Percentiles rank a stretch among this genome's conserved stretches.
Evolutionary conservation across 2,797 vertebrate species (phyloP).

Genomic region (Lindbergichthys nudifrons): DNA sequence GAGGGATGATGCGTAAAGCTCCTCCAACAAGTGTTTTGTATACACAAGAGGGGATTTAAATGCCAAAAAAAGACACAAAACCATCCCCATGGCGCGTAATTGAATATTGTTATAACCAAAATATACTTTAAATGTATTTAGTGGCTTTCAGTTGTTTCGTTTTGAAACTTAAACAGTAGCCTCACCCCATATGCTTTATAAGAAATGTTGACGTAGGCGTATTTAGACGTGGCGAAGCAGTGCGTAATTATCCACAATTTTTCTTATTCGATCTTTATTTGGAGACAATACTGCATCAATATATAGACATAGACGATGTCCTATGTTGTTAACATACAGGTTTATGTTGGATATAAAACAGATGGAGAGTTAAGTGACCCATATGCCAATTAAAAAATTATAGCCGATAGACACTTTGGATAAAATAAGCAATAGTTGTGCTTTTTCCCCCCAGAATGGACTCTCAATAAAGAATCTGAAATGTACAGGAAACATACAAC

Average conservation of each 20-base stretch:
- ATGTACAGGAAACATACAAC: background rate
- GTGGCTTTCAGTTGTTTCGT: background rate
- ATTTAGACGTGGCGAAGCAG: background rate
- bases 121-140: background rate
- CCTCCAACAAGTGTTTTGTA: slow-evolving; percentile 44
- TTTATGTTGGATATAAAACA: background rate
- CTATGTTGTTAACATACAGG: background rate
- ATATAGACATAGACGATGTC: too few relatives aligned
- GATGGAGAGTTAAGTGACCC: background rate
- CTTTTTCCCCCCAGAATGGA: background rate
- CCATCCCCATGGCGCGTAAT: background rate
- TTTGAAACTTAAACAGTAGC: background rate
- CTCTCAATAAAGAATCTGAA: background rate
- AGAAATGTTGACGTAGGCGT: background rate
- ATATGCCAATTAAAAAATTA: background rate
- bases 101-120: background rate
- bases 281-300: background rate
- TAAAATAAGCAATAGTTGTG: background rate
- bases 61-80: background rate
- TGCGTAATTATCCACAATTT: background rate
- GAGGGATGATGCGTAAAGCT: slow-evolving; percentile 30
- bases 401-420: too few relatives aligned
- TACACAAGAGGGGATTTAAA: background rate
- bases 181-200: background rate
- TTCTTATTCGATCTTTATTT: background rate